Percentiles rank a stretch among this genome's conserved stretches.
Conservation (phyloP, 2,888 invertebrate species). For the Phorcus lineatus region DNA sequence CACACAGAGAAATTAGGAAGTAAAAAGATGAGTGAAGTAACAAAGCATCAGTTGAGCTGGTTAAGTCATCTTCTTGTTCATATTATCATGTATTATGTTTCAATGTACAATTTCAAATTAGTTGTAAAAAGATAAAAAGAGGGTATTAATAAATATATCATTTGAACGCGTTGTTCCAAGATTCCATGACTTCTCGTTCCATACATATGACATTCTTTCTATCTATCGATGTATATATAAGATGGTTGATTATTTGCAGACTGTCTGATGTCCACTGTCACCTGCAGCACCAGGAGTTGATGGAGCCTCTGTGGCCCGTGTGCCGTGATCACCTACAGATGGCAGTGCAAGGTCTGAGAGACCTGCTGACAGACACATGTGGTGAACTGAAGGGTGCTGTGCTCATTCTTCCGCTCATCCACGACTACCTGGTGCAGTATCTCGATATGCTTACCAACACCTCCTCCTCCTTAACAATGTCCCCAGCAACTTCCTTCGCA, state of each 20-base stretch:
- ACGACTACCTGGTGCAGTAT: constrained; percentile 62
- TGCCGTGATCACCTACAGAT: constrained; percentile 43
- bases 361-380: constrained; percentile 28
- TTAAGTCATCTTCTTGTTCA: too few species aligned
- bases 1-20: too few species aligned
- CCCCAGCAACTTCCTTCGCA: constrained; percentile 31
- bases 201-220: too few species aligned
- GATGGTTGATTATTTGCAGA: constrained; percentile 24
- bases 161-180: too few species aligned
- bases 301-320: constrained; percentile 34
- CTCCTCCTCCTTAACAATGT: neutral
- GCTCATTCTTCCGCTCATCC: constrained; percentile 56
- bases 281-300: constrained; percentile 16
- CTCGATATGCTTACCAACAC: constrained; percentile 49
- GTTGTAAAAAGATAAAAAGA: too few species aligned
- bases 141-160: too few species aligned
- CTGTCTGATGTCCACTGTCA: constrained; percentile 39
- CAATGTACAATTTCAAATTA: too few species aligned
- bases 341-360: constrained; percentile 49
- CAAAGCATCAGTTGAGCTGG: too few species aligned
- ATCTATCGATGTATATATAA: too few species aligned
- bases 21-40: too few species aligned
- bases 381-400: constrained; percentile 39
- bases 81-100: too few species aligned
- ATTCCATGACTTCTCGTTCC: too few species aligned